A percentile compares a stretch with the other conserved stretches of the same genome.
phyloP scores from a whole-genome alignment of 2,888 invertebrate species.

The Chesias legatella region DNA sequence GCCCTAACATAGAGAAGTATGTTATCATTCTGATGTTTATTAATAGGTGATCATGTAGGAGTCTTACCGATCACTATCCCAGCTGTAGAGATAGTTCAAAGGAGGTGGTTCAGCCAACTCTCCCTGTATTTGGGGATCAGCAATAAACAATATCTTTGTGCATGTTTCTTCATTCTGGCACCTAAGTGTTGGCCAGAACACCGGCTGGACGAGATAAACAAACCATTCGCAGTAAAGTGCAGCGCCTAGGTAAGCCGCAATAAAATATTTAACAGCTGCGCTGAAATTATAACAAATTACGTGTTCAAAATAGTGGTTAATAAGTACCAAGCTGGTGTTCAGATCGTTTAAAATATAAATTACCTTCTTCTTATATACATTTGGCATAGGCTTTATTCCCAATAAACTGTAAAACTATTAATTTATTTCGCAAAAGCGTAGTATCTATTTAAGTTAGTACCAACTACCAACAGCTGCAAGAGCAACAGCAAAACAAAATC shows the following conservation, averaged over 20 bases:
- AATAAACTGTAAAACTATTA: too few species aligned
- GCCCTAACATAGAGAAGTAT: too few species aligned
- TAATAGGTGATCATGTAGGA: background rate
- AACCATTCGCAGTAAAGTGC: constrained; percentile 80
- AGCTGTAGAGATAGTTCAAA: constrained; percentile 86
- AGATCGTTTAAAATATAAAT: too few species aligned
- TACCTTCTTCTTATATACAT: too few species aligned
- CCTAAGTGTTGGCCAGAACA: constrained; percentile 64
- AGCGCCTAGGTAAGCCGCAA: constrained; percentile 45
- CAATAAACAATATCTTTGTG: constrained; percentile 85
- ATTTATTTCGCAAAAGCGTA: too few species aligned
- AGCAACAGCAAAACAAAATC: too few species aligned
- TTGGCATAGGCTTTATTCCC: too few species aligned
- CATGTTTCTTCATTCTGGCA: constrained; percentile 73
- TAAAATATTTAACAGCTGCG: constrained; percentile 52
- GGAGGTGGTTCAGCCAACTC: constrained; percentile 85
- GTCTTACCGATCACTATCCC: constrained; percentile 93
- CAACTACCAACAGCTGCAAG: too few species aligned
- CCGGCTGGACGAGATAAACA: constrained; percentile 62
- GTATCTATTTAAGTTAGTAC: too few species aligned
- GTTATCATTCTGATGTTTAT: too few species aligned
- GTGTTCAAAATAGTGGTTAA: too few species aligned
- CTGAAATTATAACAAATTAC: constrained; percentile 32
- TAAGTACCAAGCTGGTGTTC: too few species aligned
- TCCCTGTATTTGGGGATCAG: constrained; percentile 96